phyloP scores from a whole-genome alignment of 1,140 invertebrate species.

The Brachionus rubens region DNA sequence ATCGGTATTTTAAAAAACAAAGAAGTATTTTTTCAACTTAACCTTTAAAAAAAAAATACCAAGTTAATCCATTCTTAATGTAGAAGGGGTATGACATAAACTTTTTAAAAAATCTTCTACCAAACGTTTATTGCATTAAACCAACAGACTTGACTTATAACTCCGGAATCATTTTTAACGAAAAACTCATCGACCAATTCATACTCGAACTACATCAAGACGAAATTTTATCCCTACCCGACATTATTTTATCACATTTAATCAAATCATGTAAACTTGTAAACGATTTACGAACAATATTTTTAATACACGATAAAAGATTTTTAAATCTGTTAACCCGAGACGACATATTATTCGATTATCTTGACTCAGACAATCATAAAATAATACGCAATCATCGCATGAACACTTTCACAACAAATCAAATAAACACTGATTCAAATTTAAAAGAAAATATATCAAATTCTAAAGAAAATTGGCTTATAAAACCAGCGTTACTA shows the following conservation, averaged over 20 bases:
- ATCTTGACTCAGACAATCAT: neutral
- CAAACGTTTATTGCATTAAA: neutral
- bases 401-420: neutral
- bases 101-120: neutral
- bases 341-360: constrained; percentile 37
- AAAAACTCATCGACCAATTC: constrained; percentile 2
- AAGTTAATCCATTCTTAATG: no score
- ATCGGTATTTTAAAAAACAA: constrained; percentile 4
- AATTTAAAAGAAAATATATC: neutral
- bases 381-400: neutral
- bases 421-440: neutral
- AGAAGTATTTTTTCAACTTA: constrained; percentile 25
- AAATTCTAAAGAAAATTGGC: constrained; percentile 8
- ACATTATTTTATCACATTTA: neutral
- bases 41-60: no score
- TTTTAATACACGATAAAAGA: constrained; percentile 42
- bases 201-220: constrained; percentile 45
- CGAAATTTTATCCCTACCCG: constrained; percentile 11
- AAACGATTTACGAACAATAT: constrained; percentile 44
- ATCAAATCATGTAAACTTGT: neutral
- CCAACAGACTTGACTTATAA: constrained; percentile 11
- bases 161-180: neutral
- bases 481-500: neutral
- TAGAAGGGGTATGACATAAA: constrained; percentile 43
- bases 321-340: constrained; percentile 10